These are phyloP conservation scores for Drosophila gunungcola DNA, from an alignment of 1,140 invertebrate species.

Conservation along the genomic window DNA sequence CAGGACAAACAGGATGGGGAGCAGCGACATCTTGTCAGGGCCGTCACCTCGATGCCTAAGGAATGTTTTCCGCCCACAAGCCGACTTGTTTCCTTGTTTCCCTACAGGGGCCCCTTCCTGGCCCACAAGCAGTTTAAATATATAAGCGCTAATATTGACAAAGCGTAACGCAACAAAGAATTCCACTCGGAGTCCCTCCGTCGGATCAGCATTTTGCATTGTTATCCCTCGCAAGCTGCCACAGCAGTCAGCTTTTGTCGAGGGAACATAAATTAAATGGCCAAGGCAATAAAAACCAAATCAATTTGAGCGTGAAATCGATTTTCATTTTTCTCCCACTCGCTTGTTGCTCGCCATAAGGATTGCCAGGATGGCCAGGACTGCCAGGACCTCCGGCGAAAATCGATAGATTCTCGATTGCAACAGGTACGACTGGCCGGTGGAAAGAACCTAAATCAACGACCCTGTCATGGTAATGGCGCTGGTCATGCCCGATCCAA, in stretches of 20 bases:
- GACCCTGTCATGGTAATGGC: slow-evolving; percentile 52
- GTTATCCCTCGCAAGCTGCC: slow-evolving; percentile 49
- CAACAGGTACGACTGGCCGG: slow-evolving; percentile 58
- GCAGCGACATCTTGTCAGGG: slow-evolving; percentile 57
- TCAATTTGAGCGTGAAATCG: slow-evolving; percentile 81
- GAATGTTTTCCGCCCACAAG: slow-evolving; percentile 55
- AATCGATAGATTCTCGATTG: slow-evolving; percentile 70
- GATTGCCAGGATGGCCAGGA: neutral
- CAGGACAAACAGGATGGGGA: slow-evolving; percentile 10
- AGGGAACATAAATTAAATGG: slow-evolving; percentile 74
- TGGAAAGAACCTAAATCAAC: slow-evolving; percentile 60
- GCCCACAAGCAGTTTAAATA: slow-evolving; percentile 65
- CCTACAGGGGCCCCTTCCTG: slow-evolving; percentile 2
- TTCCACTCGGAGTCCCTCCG: slow-evolving; percentile 28
- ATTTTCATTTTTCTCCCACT: slow-evolving; percentile 60
- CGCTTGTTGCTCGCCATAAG: slow-evolving; percentile 27
- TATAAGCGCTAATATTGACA: slow-evolving; percentile 74
- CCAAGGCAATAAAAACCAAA: slow-evolving; percentile 74
- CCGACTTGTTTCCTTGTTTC: slow-evolving; percentile 33
- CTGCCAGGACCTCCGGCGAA: neutral
- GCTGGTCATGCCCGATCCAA: slow-evolving; percentile 55
- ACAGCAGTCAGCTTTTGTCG: slow-evolving; percentile 46
- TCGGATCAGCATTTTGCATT: slow-evolving; percentile 34
- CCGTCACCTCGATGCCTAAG: slow-evolving; percentile 64
- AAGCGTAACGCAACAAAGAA: slow-evolving; percentile 56